Evolutionary conservation across 2,888 invertebrate genomes (phyloP).

Genomic region (Lasiommata megera): DNA sequence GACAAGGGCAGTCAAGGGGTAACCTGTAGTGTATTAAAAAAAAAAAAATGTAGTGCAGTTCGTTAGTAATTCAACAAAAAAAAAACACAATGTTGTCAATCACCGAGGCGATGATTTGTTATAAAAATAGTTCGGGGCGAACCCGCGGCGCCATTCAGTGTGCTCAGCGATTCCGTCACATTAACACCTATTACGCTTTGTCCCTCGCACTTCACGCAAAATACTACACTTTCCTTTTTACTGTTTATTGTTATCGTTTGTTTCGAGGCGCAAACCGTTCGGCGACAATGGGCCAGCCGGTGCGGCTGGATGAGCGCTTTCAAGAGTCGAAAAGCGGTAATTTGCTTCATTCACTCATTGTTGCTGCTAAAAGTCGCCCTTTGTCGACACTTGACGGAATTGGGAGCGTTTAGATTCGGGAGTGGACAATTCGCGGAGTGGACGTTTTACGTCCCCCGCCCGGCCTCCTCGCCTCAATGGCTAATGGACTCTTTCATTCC

Average conservation of each 20-base stretch:
- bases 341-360: slow-evolving; percentile 77
- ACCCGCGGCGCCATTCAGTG: slow-evolving; percentile 56
- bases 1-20: no score
- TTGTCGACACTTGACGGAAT: slow-evolving; percentile 76
- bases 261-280: slow-evolving; percentile 76
- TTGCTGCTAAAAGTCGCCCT: slow-evolving; percentile 76
- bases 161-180: slow-evolving; percentile 67
- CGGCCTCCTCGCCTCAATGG: slow-evolving; percentile 39
- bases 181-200: slow-evolving; percentile 78
- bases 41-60: slow-evolving; percentile 46
- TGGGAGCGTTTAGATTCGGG: slow-evolving; percentile 77
- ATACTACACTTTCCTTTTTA: slow-evolving; percentile 78
- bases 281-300: slow-evolving; percentile 64
- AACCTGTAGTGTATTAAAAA: not conserved
- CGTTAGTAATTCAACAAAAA: slow-evolving; percentile 48
- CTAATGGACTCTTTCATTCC: slow-evolving; percentile 28
- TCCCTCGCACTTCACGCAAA: slow-evolving; percentile 65
- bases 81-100: slow-evolving; percentile 66
- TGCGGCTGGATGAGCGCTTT: slow-evolving; percentile 73
- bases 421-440: slow-evolving; percentile 74
- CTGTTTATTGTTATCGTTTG: slow-evolving; percentile 79
- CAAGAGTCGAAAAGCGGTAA: slow-evolving; percentile 77
- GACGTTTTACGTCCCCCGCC: slow-evolving; percentile 56
- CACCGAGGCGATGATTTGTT: slow-evolving; percentile 68
- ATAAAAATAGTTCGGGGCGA: slow-evolving; percentile 59